These are phyloP conservation scores for Steatocranus sp. DNA, from an alignment of 2,797 vertebrate genomes.

Conservation along the genomic window DNA sequence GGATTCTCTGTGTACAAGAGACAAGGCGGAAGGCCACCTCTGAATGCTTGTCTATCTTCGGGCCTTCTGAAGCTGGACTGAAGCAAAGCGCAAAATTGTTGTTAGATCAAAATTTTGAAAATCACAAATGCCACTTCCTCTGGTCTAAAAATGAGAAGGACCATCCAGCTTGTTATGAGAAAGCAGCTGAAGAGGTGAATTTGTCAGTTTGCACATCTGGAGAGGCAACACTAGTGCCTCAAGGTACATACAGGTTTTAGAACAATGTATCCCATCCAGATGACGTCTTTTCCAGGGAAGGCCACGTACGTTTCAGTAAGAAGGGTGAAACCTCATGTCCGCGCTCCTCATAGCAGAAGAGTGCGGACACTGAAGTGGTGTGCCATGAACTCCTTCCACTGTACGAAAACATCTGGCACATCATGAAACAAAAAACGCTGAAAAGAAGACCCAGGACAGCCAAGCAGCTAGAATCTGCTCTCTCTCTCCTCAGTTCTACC, in stretches of 20 bases:
- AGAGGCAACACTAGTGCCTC: not conserved
- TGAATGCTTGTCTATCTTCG: not conserved
- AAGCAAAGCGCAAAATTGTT: not conserved
- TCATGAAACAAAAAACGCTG: not conserved
- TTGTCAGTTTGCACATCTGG: not conserved
- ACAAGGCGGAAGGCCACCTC: not conserved
- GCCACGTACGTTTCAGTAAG: not conserved
- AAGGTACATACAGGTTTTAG: not conserved
- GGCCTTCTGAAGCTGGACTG: not conserved
- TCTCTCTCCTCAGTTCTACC: not conserved
- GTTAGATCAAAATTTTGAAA: not conserved
- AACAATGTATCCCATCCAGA: not conserved
- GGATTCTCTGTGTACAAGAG: not conserved
- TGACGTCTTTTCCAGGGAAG: not conserved
- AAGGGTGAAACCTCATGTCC: not conserved
- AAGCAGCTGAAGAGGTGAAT: not conserved
- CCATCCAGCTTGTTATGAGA: not conserved
- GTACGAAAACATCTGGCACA: not conserved
- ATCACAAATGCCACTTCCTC: not conserved
- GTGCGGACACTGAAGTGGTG: not conserved
- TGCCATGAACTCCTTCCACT: not conserved
- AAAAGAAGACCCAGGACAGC: not conserved
- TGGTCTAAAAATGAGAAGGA: not conserved
- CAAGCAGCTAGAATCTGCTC: not conserved
- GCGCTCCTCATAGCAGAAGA: not conserved